Evolutionary conservation across 1,140 invertebrate species (phyloP).

Genomic region (Drosophila cardini): DNA sequence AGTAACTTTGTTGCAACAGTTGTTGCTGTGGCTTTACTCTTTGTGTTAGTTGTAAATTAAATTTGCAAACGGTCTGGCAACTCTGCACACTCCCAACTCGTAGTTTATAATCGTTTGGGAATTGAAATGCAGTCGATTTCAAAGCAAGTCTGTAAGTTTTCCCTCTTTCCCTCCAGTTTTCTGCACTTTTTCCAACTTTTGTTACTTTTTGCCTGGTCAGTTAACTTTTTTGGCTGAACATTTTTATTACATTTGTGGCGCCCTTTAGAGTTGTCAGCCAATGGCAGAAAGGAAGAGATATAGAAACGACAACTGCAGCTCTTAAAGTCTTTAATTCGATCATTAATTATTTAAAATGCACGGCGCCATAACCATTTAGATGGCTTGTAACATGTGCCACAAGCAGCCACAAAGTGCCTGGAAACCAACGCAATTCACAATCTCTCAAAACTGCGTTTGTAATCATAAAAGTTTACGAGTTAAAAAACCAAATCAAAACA

Average conservation of each 20-base stretch:
- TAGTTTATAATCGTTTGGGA: slow-evolving; percentile 83
- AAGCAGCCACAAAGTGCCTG: slow-evolving; percentile 12
- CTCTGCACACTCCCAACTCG: slow-evolving; percentile 41
- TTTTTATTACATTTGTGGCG: slow-evolving; percentile 76
- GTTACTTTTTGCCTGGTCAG: slow-evolving; percentile 48
- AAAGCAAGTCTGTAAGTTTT: slow-evolving; percentile 62
- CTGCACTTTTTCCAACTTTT: background rate
- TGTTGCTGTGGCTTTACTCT: slow-evolving; percentile 56
- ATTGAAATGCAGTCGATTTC: slow-evolving; percentile 78
- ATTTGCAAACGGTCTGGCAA: slow-evolving; percentile 74
- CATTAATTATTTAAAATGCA: slow-evolving; percentile 80
- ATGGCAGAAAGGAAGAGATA: background rate
- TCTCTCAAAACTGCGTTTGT: slow-evolving; percentile 37
- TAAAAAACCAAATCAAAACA: slow-evolving; percentile 21
- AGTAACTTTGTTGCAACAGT: slow-evolving; percentile 11
- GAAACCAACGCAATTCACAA: background rate
- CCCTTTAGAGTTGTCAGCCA: slow-evolving; percentile 28
- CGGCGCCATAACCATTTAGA: slow-evolving; percentile 73
- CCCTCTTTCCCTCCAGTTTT: background rate
- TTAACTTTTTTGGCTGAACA: slow-evolving; percentile 65
- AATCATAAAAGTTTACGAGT: slow-evolving; percentile 79
- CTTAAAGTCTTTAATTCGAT: slow-evolving; percentile 28
- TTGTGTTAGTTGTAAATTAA: slow-evolving; percentile 76
- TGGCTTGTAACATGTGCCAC: slow-evolving; percentile 62
- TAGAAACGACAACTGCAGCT: background rate